These are phyloP conservation scores for Streblospio benedicti DNA, from an alignment of 1,140 invertebrate species.

Conservation along the genomic window DNA sequence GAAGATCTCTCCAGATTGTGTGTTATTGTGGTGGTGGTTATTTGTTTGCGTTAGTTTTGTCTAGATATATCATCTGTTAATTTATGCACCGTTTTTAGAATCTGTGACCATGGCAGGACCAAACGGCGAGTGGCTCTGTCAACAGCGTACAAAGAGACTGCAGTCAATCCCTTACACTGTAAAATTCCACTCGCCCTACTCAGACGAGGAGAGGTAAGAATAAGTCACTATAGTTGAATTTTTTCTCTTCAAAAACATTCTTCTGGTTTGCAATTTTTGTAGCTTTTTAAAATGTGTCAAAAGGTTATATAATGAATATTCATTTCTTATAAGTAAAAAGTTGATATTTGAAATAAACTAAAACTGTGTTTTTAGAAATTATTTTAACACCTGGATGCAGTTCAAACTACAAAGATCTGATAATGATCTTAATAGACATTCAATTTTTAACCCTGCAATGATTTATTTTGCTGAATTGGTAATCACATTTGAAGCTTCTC, in stretches of 20 bases:
- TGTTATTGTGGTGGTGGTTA: not conserved
- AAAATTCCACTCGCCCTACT: conserved; percentile 35
- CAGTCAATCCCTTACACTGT: conserved; percentile 34
- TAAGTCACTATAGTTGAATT: not conserved
- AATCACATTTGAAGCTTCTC: not conserved
- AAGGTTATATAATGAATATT: too few species aligned
- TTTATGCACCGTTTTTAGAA: conserved; percentile 22
- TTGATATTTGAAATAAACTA: too few species aligned
- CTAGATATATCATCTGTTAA: not conserved
- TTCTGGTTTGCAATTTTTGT: conserved; percentile 2
- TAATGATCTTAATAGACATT: too few species aligned
- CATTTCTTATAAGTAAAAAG: too few species aligned
- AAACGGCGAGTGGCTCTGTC: conserved; percentile 36
- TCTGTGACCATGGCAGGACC: conserved; percentile 32
- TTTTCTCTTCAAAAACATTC: not conserved
- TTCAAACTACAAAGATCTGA: too few species aligned
- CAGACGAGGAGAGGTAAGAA: conserved; percentile 27
- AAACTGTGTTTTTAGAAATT: too few species aligned
- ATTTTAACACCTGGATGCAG: too few species aligned
- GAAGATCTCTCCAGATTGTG: not conserved
- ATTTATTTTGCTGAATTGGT: too few species aligned
- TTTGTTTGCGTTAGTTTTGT: not conserved
- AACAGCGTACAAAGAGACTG: conserved; percentile 35
- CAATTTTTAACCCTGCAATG: too few species aligned
- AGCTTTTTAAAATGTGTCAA: too few species aligned